Percentiles rank a stretch among this genome's conserved stretches.
Conservation (phyloP, 2,888 invertebrate genomes). For the Clanis bilineata region DNA sequence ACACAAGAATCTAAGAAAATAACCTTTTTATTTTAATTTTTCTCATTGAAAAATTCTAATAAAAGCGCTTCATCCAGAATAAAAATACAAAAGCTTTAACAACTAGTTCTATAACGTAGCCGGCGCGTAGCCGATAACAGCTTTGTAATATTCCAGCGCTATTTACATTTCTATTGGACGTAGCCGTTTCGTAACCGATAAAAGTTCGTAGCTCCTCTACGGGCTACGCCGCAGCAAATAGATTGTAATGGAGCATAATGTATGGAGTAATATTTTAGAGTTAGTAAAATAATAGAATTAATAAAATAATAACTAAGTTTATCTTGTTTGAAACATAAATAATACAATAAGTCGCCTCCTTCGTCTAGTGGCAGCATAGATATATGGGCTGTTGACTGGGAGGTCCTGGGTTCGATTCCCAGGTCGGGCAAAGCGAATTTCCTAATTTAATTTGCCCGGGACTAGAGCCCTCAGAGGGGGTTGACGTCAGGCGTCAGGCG, state of each 20-base stretch:
- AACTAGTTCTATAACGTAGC: background rate
- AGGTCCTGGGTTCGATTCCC: too few relatives aligned
- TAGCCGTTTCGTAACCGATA: slow-evolving; percentile 6
- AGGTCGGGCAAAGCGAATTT: too few relatives aligned
- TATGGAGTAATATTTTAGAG: too few relatives aligned
- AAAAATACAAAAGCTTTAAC: background rate
- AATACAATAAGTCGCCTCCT: too few relatives aligned
- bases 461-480: too few relatives aligned
- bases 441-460: too few relatives aligned
- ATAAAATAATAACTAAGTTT: too few relatives aligned
- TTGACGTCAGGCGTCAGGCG: too few relatives aligned
- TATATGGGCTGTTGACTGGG: too few relatives aligned
- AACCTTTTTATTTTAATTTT: background rate
- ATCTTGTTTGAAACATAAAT: too few relatives aligned
- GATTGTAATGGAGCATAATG: background rate
- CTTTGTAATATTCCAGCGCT: slow-evolving; percentile 3
- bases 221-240: background rate
- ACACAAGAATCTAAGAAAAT: background rate
- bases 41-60: background rate
- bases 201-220: slow-evolving; percentile 3
- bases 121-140: slow-evolving; percentile 7
- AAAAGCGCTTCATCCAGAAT: background rate
- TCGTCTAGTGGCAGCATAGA: too few relatives aligned
- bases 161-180: slow-evolving; percentile 13
- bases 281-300: too few relatives aligned